Percentiles rank a stretch among this genome's conserved stretches.
Evolutionary conservation across 2,888 invertebrate species (phyloP).

Genomic region (Hypercompe scribonia): DNA sequence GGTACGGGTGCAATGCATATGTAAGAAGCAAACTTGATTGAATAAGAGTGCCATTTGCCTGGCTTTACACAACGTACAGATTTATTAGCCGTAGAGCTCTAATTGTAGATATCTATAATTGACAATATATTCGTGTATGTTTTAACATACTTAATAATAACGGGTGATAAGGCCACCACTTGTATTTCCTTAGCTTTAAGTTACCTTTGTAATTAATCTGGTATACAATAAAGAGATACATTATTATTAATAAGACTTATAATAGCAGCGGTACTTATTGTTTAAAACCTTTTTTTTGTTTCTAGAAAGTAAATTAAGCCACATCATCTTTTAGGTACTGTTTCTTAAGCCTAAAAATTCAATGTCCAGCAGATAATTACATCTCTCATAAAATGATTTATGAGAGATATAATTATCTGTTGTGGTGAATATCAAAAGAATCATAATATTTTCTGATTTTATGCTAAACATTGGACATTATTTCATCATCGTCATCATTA

Average conservation of each 20-base stretch:
- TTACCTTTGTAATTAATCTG: too few relatives aligned
- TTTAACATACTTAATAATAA: too few relatives aligned
- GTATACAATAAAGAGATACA: too few relatives aligned
- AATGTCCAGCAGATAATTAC: neutral
- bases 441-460: too few relatives aligned
- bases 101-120: neutral
- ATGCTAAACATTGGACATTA: too few relatives aligned
- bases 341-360: neutral
- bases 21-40: neutral
- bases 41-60: neutral
- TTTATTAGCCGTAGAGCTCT: neutral
- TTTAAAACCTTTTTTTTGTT: neutral
- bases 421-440: too few relatives aligned
- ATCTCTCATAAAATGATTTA: too few relatives aligned
- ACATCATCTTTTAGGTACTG: neutral
- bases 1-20: neutral
- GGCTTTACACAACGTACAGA: too few relatives aligned
- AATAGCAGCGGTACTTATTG: neutral
- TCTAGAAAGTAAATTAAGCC: neutral
- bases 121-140: neutral
- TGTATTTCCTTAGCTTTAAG: too few relatives aligned
- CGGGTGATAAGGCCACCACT: too few relatives aligned
- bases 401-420: too few relatives aligned
- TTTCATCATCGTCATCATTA: too few relatives aligned
- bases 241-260: neutral